Base-by-base conservation (phyloP, 2,888 invertebrate species). In the Drosophila merina region DNA sequence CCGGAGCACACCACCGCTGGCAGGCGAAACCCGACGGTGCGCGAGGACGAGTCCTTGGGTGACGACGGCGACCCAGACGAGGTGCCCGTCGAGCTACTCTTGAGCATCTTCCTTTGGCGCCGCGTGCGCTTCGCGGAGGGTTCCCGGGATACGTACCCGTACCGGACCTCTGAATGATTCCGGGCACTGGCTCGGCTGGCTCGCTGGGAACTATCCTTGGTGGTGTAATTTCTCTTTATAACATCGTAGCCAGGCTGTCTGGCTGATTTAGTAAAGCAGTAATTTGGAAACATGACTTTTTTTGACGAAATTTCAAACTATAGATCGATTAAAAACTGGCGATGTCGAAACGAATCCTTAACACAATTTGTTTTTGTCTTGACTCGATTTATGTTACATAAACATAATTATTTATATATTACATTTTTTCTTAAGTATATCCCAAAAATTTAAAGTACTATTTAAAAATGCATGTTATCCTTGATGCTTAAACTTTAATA, bases 221-320 rank as follows among this genome's bases (percentile, higher is more conserved):
- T 59, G 26, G 44, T 12, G 25, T 68, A 75, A 2, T 14, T 36
- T 30, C 52, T 56, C 9, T 8, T 57, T 26, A 63, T 0, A 4
- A 86, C 47, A 9, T 88, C 67, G 26, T 66, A 86, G 40, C 52
- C 81, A 6, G 44, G 58, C 6, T 76, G 57, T 9, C 58, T 56
- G 40, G 48, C 10, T 8, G 54, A 52, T 55, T 74, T 82, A n/a
- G 57, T 57, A 47, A 85, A 88, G 60, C 88, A 85, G 51, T 62
- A 87, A 68, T 84, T 84, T 68, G 86, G 86, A 56, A 74, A 72
- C 89, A 88, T 84, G 40, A 44, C 42, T 57, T 48, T 47, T 47
- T 50, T 33, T 54, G 48, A 55, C 28, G 28, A 31, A 45, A 42
- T 49, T 45, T 48, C 38, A 31, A 56, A 45, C 7, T 59, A 36